A percentile compares a stretch with the other conserved stretches of the same genome.
Evolutionary conservation across 2,797 vertebrate species (phyloP).

Genomic region (Nyctibius grandis): DNA sequence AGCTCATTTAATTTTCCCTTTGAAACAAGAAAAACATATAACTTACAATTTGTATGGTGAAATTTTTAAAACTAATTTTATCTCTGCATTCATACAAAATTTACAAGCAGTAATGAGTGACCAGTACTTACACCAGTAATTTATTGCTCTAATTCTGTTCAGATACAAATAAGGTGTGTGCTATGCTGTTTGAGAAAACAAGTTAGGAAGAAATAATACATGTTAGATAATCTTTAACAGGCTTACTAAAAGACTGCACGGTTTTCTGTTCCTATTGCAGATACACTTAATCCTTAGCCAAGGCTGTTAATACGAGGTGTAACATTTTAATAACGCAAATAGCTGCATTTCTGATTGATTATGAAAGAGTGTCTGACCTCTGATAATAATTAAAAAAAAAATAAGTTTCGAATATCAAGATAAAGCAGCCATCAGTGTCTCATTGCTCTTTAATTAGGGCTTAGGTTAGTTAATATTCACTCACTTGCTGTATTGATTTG

Average conservation of each 20-base stretch:
- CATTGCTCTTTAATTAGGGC: slow-evolving; percentile 27
- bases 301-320: not conserved
- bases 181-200: not conserved
- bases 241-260: not conserved
- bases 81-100: slow-evolving; percentile 5
- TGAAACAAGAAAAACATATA: not conserved
- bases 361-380: not conserved
- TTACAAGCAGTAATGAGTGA: slow-evolving; percentile 1
- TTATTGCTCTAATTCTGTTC: slow-evolving; percentile 30
- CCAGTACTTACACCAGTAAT: not conserved
- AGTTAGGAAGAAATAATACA: slow-evolving; percentile 6
- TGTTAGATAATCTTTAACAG: not conserved
- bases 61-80: not conserved
- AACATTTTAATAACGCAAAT: slow-evolving; percentile 19
- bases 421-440: not conserved
- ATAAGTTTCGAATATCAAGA: not conserved
- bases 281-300: not conserved
- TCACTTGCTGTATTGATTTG: slow-evolving; percentile 3
- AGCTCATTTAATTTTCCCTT: not conserved
- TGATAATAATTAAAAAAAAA: not conserved
- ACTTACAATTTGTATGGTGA: not conserved
- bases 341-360: not conserved
- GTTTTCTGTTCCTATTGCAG: not conserved
- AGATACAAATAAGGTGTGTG: not conserved
- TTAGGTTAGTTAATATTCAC: slow-evolving; percentile 11